phyloP scores from a whole-genome alignment of 2,797 vertebrate species.

The Loriculus beryllinus region DNA sequence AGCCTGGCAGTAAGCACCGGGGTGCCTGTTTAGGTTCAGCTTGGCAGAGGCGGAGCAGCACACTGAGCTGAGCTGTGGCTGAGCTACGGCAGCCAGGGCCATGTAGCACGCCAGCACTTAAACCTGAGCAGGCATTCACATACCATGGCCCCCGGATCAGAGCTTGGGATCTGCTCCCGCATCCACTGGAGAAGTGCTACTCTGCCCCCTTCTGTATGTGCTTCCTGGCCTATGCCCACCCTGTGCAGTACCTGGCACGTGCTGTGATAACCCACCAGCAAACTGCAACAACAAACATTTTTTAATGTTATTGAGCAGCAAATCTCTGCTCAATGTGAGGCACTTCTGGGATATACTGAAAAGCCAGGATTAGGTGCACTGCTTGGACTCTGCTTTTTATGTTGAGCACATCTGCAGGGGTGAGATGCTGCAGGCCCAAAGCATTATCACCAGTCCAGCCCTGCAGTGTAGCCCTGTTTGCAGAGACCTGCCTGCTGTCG shows the following conservation, averaged over 20 bases:
- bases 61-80: background rate
- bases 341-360: background rate
- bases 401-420: background rate
- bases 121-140: background rate
- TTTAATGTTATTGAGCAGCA: background rate
- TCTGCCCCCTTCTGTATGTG: background rate
- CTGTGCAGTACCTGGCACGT: fast-evolving
- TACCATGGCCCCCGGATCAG: background rate
- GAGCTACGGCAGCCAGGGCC: background rate
- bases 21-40: background rate
- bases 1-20: slow-evolving; percentile 63
- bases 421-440: fast-evolving
- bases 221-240: fast-evolving
- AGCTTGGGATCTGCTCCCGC: background rate
- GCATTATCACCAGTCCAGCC: background rate
- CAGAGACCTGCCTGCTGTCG: background rate
- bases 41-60: background rate
- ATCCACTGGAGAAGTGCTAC: background rate
- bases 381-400: background rate
- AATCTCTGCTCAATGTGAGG: background rate
- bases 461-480: background rate
- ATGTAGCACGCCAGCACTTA: background rate
- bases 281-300: background rate
- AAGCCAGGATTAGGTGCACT: background rate
- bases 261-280: background rate